Evolutionary conservation across 2,797 vertebrate species (phyloP), one percentile per base, ranked within the genome.

Genomic region (Amniataba percoides): DNA sequence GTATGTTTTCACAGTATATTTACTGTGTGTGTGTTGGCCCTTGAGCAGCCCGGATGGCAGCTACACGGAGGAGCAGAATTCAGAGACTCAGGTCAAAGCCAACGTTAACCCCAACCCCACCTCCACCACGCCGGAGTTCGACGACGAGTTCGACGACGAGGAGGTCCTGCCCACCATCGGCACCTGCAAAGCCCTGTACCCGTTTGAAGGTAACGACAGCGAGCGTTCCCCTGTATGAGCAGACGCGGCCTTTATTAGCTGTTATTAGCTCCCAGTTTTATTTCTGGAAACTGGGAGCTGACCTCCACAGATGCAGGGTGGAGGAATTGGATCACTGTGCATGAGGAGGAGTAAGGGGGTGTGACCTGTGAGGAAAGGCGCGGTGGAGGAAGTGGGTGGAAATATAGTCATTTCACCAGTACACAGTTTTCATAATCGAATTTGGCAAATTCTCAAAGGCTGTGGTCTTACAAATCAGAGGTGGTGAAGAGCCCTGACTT

Each of bases 31-130:
- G 92, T 93, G 92, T 97, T 96, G 94, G 95, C 96, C 94, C 95
- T 97, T 97, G 98, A 99, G 97, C 97, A 99, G 98, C 97, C 98
- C 98, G 31, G 98, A 99, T 93, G 98, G 98, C 94, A 99, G 98
- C 96, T 99, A 99, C 94, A 99, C 98, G 13, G 98, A 99, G 94
- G 98, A 99, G 88, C 97, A 96, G 83, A 98, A 96, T 83, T 96
- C 97, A 93, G 98, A 99, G 96, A 96, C 94, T 86, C 97, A 96
- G 93, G 92, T 96, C 86, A 99, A 98, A 93, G 93, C 94, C 77
- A 94, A 92, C 16, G 90, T 95, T 70, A 84, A 92, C 0, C 62
- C 61, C 66, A 60, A 55, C 55, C 87, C 87, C 74, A 88, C 91
- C 18, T 71, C 92, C 81, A 61, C 58, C 84, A 86, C 89, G 51